Base-by-base conservation (phyloP, 2,113 vertebrate genomes). In the Chrysochloris asiatica region DNA sequence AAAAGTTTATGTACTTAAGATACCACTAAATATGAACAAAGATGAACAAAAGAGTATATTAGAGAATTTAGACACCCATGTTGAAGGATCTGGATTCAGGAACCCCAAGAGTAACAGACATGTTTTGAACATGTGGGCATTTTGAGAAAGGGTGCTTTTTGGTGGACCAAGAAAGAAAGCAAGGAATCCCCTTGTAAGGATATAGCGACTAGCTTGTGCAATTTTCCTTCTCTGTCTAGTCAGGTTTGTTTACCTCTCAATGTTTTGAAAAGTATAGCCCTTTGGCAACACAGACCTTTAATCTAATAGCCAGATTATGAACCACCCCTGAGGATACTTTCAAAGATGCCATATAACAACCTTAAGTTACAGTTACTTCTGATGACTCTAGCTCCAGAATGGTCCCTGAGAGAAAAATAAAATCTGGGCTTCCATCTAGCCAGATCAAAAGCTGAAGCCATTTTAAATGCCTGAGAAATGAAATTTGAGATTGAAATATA, bases 281-380 rank as follows among this genome's bases (percentile, higher is more conserved):
- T 95, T 82, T 45, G 59, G 30, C 61, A 54, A 87, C 73, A 86
- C 41, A 50, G 30, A 50, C 24, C 8, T 83, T 86, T 81, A 80
- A 76, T 86, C 11, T 38, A 83, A 88, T 52, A 84, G 50, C 61
- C 9, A n/a, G 67, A 59, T 54, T 22, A 14, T 38, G 85, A 95
- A 61, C 54, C 69, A 65, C 21, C 30, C 33, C 69, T 47, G n/a
- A 61, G 61, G 41, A 43, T 48, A 36, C 73, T 94, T 84, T 73
- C 90, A 87, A 89, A 89, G 85, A 83, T 54, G 75, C 76, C 82
- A 8, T 87, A 26, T 56, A 94, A 79, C 36, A 83, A 67, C 76
- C 38, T 50, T n/a, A 91, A 76, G 69, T 90, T 93, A 67, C 84
- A 85, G 59, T 76, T 75, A 43, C 43, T 72, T 77, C 54, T 48